These are phyloP conservation scores for Cygnus olor DNA, from an alignment of 2,797 vertebrate genomes.

Conservation along the genomic window DNA sequence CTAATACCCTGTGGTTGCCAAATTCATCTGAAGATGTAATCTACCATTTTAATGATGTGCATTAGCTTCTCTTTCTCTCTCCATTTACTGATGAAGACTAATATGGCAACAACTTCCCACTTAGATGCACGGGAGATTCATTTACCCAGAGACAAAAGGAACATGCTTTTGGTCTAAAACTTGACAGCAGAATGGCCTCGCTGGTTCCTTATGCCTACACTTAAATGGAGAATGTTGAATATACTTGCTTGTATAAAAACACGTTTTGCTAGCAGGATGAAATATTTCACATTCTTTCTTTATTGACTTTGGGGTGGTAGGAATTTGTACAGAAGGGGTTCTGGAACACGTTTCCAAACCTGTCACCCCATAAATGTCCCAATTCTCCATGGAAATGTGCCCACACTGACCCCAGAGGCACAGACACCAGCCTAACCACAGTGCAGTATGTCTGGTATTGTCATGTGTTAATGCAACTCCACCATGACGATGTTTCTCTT, in stretches of 20 bases:
- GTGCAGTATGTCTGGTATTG: neutral
- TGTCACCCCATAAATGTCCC: neutral
- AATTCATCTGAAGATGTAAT: neutral
- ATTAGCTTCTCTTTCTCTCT: neutral
- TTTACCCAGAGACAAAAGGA: neutral
- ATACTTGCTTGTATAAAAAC: neutral
- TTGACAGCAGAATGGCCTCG: neutral
- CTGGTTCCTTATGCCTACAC: neutral
- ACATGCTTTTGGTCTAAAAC: neutral
- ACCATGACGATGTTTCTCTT: neutral
- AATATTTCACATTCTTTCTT: neutral
- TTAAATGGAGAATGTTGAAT: neutral
- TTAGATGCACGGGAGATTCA: neutral
- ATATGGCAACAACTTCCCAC: neutral
- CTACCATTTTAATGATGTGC: neutral
- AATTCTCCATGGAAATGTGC: neutral
- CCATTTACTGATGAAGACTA: neutral
- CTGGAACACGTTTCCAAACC: neutral
- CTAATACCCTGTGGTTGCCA: neutral
- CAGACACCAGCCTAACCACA: neutral
- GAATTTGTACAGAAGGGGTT: neutral
- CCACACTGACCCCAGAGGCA: neutral
- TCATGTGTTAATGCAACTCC: neutral
- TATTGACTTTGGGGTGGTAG: neutral
- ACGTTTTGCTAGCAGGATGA: neutral